phyloP scores from a whole-genome alignment of 2,888 invertebrate species.

The Neelides folsomi region DNA sequence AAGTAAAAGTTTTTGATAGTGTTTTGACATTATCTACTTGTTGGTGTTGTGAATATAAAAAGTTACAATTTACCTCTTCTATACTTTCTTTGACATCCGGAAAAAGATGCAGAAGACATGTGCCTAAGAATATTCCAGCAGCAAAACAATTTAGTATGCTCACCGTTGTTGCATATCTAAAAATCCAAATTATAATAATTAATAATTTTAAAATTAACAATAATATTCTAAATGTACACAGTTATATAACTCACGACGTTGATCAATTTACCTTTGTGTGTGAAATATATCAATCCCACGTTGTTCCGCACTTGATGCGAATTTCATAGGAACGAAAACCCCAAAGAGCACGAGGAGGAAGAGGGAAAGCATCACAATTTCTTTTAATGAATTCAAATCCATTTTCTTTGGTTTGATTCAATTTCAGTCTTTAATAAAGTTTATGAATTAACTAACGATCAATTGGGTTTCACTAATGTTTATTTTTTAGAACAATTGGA shows the following conservation, averaged over 20 bases:
- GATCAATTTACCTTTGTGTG: constrained; percentile 24
- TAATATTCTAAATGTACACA: no score
- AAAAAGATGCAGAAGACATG: constrained; percentile 30
- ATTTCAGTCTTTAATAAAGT: no score
- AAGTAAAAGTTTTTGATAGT: neutral
- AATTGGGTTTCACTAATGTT: no score
- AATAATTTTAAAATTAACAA: no score
- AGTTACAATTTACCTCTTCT: constrained; percentile 10
- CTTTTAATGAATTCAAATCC: constrained; percentile 26
- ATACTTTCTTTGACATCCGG: constrained; percentile 29
- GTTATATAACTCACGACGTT: no score
- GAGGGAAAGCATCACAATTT: constrained; percentile 24
- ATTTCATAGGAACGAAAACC: constrained; percentile 23
- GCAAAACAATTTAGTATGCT: constrained; percentile 31
- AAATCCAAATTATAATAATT: neutral
- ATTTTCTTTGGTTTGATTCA: constrained; percentile 8
- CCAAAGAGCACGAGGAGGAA: constrained; percentile 26
- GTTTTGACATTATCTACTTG: neutral
- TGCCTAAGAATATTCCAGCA: constrained; percentile 31
- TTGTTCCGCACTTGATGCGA: constrained; percentile 22
- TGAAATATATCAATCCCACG: constrained; percentile 28
- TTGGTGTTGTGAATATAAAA: no score
- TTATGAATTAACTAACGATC: no score
- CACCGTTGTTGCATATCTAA: constrained; percentile 22
- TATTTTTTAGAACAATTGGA: no score